A percentile compares a stretch with the other conserved stretches of the same genome.
These are phyloP conservation scores for Hippolais icterina DNA, from an alignment of 2,113 vertebrate species.

Conservation along the genomic window DNA sequence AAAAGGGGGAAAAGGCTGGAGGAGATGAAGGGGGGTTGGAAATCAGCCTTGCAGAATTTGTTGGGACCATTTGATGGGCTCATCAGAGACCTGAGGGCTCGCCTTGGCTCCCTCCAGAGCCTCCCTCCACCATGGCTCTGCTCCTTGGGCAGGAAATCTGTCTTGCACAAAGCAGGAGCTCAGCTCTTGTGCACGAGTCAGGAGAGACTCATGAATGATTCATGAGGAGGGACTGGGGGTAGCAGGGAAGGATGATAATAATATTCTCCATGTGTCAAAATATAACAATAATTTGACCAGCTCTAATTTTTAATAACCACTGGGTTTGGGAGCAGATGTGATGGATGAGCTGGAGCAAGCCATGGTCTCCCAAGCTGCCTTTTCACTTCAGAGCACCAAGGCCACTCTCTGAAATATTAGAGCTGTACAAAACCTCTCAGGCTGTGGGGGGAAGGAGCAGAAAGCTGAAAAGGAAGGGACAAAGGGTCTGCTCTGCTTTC, in stretches of 20 bases:
- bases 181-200: neutral
- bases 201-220: neutral
- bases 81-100: neutral
- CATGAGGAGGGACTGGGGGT: neutral
- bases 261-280: neutral
- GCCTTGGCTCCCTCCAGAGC: neutral
- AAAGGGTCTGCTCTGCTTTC: neutral
- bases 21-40: neutral
- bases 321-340: slow-evolving; percentile 13
- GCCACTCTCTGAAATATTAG: neutral
- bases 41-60: neutral
- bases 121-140: neutral
- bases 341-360: neutral
- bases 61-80: neutral
- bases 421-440: neutral
- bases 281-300: neutral
- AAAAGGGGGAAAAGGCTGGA: neutral
- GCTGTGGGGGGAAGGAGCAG: neutral
- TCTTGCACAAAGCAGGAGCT: neutral
- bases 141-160: neutral
- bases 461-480: neutral
- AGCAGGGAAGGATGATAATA: neutral
- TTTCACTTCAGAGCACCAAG: neutral
- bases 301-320: slow-evolving; percentile 6
- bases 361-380: neutral